Percentiles rank a stretch among this genome's conserved stretches.
Conservation (phyloP, 2,113 vertebrate genomes). For the Ancistrus triradiatus region DNA sequence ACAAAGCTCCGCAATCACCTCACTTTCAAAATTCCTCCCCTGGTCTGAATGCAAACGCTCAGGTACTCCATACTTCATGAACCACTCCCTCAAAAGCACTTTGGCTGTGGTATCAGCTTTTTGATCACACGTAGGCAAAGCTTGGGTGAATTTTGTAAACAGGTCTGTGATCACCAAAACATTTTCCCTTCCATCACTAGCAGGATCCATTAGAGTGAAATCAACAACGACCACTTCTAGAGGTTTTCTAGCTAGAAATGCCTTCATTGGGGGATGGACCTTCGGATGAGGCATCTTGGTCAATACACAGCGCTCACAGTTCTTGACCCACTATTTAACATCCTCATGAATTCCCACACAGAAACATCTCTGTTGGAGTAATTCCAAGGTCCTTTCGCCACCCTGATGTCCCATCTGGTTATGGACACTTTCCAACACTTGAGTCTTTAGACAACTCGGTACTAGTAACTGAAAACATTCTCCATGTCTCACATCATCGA, state of each 20-base stretch:
- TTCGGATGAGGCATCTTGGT: conserved; percentile 10
- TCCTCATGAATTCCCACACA: neutral
- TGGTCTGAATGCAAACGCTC: neutral
- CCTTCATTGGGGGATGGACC: neutral
- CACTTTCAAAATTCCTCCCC: neutral
- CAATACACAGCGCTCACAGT: neutral
- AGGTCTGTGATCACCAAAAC: neutral
- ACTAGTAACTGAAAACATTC: neutral
- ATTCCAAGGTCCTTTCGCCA: neutral
- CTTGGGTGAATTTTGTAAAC: conserved; percentile 3
- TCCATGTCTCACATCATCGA: neutral
- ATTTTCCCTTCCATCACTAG: neutral
- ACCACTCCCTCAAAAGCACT: neutral
- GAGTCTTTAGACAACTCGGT: neutral
- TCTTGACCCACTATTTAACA: conserved; percentile 8
- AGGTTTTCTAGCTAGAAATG: neutral
- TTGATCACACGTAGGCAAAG: neutral
- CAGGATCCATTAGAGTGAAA: neutral
- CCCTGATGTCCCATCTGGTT: conserved; percentile 15
- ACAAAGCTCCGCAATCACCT: neutral
- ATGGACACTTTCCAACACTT: conserved; percentile 6
- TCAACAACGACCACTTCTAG: neutral
- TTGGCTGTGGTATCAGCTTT: conserved; percentile 4
- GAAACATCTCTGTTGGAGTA: conserved; percentile 3
- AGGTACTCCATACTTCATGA: neutral